Base-by-base conservation (phyloP, 2,113 vertebrate species). In the Tympanuchus pallidicinctus region DNA sequence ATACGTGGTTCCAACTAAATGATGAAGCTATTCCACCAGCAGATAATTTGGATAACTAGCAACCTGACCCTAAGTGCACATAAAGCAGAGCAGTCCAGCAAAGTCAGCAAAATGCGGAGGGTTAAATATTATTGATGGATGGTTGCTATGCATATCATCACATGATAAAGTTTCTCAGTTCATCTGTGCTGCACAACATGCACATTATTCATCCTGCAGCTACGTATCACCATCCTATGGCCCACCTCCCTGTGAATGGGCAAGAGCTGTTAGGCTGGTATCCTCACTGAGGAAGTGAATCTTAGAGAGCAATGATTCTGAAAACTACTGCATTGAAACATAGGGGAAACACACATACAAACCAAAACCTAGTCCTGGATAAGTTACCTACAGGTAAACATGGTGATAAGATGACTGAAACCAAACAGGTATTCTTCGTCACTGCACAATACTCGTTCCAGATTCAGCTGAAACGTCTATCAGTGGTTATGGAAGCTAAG, bases 11-110 rank as follows among this genome's bases (percentile, higher is more conserved):
- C 78, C 43, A 56, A 10, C 10, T 38, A 50, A 45, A 16, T 10
- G 47, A 45, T 47, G n/a, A 74, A 69, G 18, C 8, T 40, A 13
- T 25, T 63, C 48, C 15, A 22, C 45, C 20, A 21, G 20, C 22
- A 82, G 10, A 22, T 2, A 43, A 13, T 24, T 50, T 24, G 48
- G 14, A 83, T 20, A 88, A 48, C 3, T 16, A 56, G 27, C 65
- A 87, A n/a, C 24, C 5, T 59, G 11, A n/a, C 22, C 40, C 22
- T 73, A 54, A 82, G 13, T 21, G 28, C 0, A 0, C 10, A 21
- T 11, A 45, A 15, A 47, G 27, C n/a, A 86, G 43, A 73, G 38
- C 3, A 70, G 28, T 5, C 6, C 32, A 72, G 17, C 16, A 48
- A 11, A 1, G 12, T 32, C 59, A 85, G n/a, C 32, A 73, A 77